Conservation (phyloP, 1,140 invertebrate species). For the Dryas iulia region DNA sequence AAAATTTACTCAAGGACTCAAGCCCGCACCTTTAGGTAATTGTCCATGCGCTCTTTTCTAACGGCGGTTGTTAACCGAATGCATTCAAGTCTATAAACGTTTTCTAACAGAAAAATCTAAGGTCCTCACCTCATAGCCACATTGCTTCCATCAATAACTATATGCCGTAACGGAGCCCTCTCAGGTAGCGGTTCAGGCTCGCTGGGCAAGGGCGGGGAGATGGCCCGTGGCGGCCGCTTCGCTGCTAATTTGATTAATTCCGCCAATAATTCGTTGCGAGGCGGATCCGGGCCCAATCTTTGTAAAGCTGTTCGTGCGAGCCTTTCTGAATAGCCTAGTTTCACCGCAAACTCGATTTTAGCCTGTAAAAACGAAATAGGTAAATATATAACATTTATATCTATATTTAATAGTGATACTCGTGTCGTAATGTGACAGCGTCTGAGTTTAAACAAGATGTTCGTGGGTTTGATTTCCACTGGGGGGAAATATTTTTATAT, state of each 20-base stretch:
- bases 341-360: conserved; percentile 79
- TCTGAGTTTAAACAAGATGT: too few species aligned
- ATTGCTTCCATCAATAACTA: conserved; percentile 98
- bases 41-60: too few species aligned
- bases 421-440: too few species aligned
- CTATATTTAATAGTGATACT: too few species aligned
- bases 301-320: conserved; percentile 91
- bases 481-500: too few species aligned
- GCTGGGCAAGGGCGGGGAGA: conserved; percentile 49
- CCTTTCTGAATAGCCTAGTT: conserved; percentile 94
- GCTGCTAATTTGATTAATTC: conserved; percentile 89
- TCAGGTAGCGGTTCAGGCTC: conserved; percentile 56
- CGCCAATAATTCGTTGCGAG: conserved; percentile 92
- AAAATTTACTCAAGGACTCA: too few species aligned
- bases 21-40: too few species aligned
- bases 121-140: conserved; percentile 93
- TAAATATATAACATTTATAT: background rate
- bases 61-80: too few species aligned
- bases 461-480: too few species aligned
- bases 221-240: conserved; percentile 62
- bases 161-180: conserved; percentile 85
- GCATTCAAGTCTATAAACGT: too few species aligned
- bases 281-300: conserved; percentile 90
- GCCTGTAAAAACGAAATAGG: conserved; percentile 39
- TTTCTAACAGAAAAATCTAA: too few species aligned